Conservation (phyloP, 2,113 vertebrate genomes). For the Osmerus mordax region DNA sequence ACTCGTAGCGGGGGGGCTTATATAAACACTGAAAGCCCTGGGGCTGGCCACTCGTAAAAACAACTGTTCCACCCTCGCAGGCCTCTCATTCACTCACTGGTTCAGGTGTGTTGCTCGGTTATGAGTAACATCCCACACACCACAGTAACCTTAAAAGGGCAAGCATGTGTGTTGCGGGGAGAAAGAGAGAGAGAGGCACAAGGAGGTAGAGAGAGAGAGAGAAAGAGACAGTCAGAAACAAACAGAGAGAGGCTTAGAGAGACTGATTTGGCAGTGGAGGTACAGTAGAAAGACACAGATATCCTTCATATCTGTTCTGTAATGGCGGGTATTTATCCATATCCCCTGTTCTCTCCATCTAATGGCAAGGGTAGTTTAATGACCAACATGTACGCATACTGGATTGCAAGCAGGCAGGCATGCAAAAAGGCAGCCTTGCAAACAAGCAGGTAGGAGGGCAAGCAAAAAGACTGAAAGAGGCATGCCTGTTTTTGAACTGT, state of each 20-base stretch:
- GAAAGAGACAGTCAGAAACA: background rate
- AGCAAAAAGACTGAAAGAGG: no score
- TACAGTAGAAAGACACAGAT: background rate
- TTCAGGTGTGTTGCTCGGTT: conserved; percentile 55
- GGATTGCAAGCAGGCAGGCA: conserved; percentile 10
- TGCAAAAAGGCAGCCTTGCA: conserved; percentile 21
- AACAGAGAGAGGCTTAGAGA: background rate
- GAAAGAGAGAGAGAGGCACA: conserved; percentile 2
- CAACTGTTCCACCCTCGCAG: conserved; percentile 26
- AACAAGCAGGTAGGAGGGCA: no score
- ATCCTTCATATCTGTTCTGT: conserved; percentile 35
- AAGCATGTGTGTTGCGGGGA: conserved; percentile 17
- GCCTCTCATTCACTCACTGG: conserved; percentile 42
- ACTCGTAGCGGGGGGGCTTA: conserved; percentile 21
- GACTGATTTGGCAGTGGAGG: conserved; percentile 6
- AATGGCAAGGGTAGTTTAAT: conserved; percentile 11
- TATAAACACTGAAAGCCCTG: conserved; percentile 48
- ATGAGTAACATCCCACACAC: conserved; percentile 43
- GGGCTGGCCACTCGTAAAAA: conserved; percentile 47
- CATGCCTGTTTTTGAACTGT: conserved; percentile 42
- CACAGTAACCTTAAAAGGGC: conserved; percentile 39
- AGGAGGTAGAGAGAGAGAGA: background rate
- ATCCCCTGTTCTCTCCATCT: conserved; percentile 9
- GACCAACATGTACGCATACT: conserved; percentile 3
- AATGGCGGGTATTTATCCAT: conserved; percentile 38